Conservation (phyloP, 1,140 invertebrate genomes). For the Drosophila watanabei region DNA sequence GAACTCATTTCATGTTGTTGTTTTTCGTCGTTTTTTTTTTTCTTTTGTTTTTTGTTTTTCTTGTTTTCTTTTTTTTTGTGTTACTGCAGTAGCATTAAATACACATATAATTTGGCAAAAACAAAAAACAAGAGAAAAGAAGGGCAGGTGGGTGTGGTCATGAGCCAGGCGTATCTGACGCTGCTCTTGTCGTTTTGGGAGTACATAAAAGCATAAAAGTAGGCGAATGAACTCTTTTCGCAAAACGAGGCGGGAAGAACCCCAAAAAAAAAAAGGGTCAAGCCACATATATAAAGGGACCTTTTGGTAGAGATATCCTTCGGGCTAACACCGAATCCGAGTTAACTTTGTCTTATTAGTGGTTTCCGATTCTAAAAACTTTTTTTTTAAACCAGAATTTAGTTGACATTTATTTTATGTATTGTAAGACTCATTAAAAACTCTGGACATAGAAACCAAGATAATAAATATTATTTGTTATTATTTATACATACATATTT, state of each 20-base stretch:
- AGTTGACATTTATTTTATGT: not conserved
- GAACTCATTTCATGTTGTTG: conserved; percentile 31
- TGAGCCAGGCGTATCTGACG: conserved; percentile 29
- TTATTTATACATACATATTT: not conserved
- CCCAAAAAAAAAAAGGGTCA: conserved; percentile 61
- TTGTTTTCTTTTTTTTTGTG: conserved; percentile 21
- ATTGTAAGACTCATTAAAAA: too few relatives aligned
- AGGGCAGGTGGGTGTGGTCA: conserved; percentile 45
- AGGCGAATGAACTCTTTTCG: conserved; percentile 67
- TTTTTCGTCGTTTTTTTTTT: conserved; percentile 6
- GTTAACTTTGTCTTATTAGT: conserved; percentile 4
- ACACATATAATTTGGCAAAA: conserved; percentile 63
- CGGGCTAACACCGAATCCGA: conserved; percentile 17
- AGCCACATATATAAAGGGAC: conserved; percentile 31
- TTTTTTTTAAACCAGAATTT: not conserved
- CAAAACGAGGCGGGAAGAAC: conserved; percentile 15
- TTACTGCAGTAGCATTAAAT: conserved; percentile 59
- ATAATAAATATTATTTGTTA: not conserved
- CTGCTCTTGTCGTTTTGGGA: conserved; percentile 26
- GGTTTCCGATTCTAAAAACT: not conserved
- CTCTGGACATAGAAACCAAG: not conserved
- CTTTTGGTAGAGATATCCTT: conserved; percentile 6
- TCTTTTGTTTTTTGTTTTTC: conserved; percentile 18
- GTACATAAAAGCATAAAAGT: conserved; percentile 52
- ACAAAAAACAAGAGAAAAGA: conserved; percentile 2